Percentiles rank a stretch among this genome's conserved stretches.
Conservation (phyloP, 1,140 invertebrate genomes). For the Formica exsecta region DNA sequence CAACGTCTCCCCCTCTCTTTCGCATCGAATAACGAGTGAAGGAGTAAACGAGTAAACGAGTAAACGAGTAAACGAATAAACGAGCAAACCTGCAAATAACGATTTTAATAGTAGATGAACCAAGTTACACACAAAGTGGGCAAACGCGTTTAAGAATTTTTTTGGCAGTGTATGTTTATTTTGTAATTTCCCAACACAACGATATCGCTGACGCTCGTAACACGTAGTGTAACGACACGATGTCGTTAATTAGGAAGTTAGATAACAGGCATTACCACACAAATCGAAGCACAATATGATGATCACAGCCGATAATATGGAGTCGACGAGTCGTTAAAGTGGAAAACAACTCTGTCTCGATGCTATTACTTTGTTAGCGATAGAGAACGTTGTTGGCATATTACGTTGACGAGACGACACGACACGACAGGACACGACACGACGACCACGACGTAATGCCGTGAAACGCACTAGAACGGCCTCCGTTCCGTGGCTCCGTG, state of each 20-base stretch:
- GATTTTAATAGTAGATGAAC: not conserved
- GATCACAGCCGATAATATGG: conserved; percentile 51
- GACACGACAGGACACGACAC: conserved; percentile 7
- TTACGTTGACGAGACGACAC: conserved; percentile 46
- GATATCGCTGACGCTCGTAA: conserved; percentile 5
- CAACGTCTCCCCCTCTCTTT: not conserved
- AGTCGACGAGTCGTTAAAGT: conserved; percentile 30
- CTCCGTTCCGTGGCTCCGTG: not conserved
- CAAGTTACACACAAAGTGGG: not conserved
- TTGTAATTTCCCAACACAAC: not conserved
- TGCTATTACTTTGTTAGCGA: not conserved
- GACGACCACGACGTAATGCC: conserved; percentile 18
- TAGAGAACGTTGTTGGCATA: conserved; percentile 27
- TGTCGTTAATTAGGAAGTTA: conserved; percentile 1
- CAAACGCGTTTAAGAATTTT: not conserved
- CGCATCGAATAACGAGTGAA: not conserved
- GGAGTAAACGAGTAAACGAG: no score
- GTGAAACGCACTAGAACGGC: conserved; percentile 13
- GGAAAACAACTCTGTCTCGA: conserved; percentile 8
- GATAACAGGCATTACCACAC: conserved; percentile 37
- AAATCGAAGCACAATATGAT: conserved; percentile 58
- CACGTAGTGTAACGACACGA: not conserved
- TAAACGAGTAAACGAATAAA: no score
- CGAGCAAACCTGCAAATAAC: not conserved
- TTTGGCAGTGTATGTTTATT: not conserved